Base-by-base conservation (phyloP, 1,140 invertebrate species). In the Heliconius hewitsoni region DNA sequence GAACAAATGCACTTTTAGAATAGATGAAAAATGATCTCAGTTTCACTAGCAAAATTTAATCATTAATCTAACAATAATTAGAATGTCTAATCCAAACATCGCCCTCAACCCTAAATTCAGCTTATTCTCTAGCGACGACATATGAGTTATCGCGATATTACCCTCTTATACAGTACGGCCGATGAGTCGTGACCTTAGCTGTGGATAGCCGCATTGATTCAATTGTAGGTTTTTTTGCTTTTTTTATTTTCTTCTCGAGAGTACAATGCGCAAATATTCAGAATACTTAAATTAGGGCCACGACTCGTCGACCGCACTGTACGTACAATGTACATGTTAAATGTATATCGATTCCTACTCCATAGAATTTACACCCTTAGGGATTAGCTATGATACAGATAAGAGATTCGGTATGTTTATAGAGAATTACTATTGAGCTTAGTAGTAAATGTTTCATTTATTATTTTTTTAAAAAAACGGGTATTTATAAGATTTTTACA, bases 51-150 rank as follows among this genome's bases (percentile, higher is more conserved):
- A 19, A 52, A 52, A 8, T 19, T 23, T 8, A 46, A 23, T 57
- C 55, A 23, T 23, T 57, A 57, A 19, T 57, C 1, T 9, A 57
- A 23, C n/a, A 23, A 57, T 23, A 23, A 57, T 57, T 57, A 57
- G 8, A 23, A 23, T 57, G 55, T 57, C n/a, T 30, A 1, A 66
- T 66, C 3, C 60, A 5, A 66, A 11, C 60, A 66, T n/a, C n/a
- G 42, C 55, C n/a, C 5, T 8, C 23, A 27, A 66, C 57, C 11
- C 60, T 66, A 66, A 30, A 66, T 30, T 11, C 60, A 2, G 3
- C 60, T 27, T 23, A 30, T 66, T 66, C 60, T 66, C 60, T 66
- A 66, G 60, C 13, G 60, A 66, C 60, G 27, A 66, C 13, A 66
- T 30, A 18, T 30, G 60, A 27, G 60, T 30, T 27, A 30, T 66